phyloP scores from a whole-genome alignment of 2,888 invertebrate genomes.

The Rotaria socialis region DNA sequence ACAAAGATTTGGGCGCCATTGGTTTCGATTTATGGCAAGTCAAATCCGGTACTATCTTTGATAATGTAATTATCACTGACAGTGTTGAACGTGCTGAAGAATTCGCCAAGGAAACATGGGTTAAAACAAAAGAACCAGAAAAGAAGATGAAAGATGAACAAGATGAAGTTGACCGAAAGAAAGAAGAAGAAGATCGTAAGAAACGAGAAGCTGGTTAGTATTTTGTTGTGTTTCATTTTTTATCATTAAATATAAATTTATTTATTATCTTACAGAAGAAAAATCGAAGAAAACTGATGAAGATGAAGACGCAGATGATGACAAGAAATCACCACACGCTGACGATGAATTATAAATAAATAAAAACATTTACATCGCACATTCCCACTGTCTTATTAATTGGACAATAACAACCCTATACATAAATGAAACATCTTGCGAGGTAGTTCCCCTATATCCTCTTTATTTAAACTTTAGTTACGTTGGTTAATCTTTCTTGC shows the following conservation, averaged over 20 bases:
- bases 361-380: not conserved
- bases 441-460: not conserved
- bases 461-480: not conserved
- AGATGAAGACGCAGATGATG: not conserved
- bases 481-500: not conserved
- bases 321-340: not conserved
- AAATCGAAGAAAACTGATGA: not conserved
- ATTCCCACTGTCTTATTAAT: not conserved
- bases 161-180: constrained; percentile 42
- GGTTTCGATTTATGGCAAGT: constrained; percentile 91
- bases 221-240: not conserved
- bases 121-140: constrained; percentile 40
- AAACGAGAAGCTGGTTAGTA: constrained; percentile 38
- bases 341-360: not conserved
- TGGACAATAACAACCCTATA: not conserved
- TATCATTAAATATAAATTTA: no score
- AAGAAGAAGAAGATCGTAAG: constrained; percentile 45
- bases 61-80: constrained; percentile 88
- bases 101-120: constrained; percentile 62
- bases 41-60: constrained; percentile 96
- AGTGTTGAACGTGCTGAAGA: constrained; percentile 74
- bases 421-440: not conserved
- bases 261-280: not conserved
- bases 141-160: constrained; percentile 38
- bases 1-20: constrained; percentile 80